Base-by-base conservation (phyloP, 2,113 vertebrate species). In the Talpa occidentalis region DNA sequence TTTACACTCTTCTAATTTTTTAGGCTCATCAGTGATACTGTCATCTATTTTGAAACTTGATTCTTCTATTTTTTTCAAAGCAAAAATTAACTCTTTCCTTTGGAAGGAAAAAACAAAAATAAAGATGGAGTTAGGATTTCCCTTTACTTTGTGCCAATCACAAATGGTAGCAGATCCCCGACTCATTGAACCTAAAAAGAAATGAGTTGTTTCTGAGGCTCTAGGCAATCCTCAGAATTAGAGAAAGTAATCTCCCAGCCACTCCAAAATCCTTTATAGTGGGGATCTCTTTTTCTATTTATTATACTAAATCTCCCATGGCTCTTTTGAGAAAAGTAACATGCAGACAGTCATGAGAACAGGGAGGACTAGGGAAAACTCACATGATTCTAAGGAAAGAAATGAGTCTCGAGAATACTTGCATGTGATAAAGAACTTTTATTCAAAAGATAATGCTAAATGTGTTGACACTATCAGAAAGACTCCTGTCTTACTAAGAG, bases 31-130 rank as follows among this genome's bases (percentile, higher is more conserved):
- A 82, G 6, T 40, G 17, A 93, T 79, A 56, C 24, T 70, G 7
- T 74, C 42, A 70, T 56, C 37, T 91, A 17, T 54, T 86, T 79
- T 90, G 93, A 93, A 93, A 28, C 12, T 52, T 66, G 49, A 82
- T 28, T 81, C 21, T 92, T 70, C 6, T 86, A 32, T 92, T 87
- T 90, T 81, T 28, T 59, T 82, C 24, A 74, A 49, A 72, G 10
- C 47, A 95, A 40, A 90, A 96, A 91, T 52, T 54, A 95, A 59
- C 47, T 67, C 88, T 87, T 92, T 66, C n/a, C 92, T 49, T 42
- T 69, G 56, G 2, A 26, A 72, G 73, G 62, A 32, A 86, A 42
- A 56, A 56, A 42, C 40, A 30, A 35, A 64, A 54, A 56, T 5
- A 77, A 86, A 78, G 15, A 35, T 42, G 12, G 4, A 42, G 40